Conservation (phyloP, 2,113 vertebrate species). For the Hemiprocne comata region DNA sequence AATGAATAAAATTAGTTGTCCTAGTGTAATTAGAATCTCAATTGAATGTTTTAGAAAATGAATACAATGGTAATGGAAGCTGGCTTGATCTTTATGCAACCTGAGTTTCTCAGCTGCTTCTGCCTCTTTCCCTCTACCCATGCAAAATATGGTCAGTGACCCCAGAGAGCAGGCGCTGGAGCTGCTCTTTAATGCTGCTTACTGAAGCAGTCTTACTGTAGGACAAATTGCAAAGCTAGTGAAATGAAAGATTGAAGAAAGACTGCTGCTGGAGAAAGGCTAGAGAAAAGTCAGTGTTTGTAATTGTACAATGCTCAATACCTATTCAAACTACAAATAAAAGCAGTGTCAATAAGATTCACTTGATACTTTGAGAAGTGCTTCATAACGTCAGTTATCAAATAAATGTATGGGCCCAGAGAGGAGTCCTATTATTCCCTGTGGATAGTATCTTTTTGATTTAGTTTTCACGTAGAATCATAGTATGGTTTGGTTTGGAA, state of each 20-base stretch:
- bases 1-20: slow-evolving; percentile 71
- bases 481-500: neutral
- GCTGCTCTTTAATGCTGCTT: neutral
- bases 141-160: neutral
- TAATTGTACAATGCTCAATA: neutral
- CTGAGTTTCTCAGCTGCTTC: neutral
- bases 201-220: neutral
- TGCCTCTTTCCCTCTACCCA: neutral
- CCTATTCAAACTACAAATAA: neutral
- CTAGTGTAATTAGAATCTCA: slow-evolving; percentile 64
- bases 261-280: neutral
- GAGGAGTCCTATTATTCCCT: neutral
- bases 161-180: neutral
- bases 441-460: neutral
- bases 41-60: slow-evolving; percentile 49
- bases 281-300: neutral
- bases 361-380: neutral
- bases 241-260: neutral
- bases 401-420: neutral
- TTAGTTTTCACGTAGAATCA: neutral
- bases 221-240: neutral
- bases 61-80: slow-evolving; percentile 30
- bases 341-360: neutral
- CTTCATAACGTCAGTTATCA: neutral
- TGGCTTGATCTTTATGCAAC: slow-evolving; percentile 48